phyloP scores from a whole-genome alignment of 2,888 invertebrate species.

The Chouioia cunea region DNA sequence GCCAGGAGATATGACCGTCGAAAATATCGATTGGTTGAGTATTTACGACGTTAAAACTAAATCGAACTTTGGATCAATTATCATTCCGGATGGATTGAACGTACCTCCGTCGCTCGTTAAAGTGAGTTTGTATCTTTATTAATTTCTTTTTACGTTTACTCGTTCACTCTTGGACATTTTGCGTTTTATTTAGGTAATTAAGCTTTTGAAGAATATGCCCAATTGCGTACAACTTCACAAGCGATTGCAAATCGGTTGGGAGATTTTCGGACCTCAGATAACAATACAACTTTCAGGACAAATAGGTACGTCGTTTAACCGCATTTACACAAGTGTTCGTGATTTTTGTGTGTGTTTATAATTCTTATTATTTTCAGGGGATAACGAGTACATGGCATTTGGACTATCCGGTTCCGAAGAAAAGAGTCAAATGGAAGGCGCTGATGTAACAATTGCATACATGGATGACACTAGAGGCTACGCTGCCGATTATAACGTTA shows the following conservation, averaged over 20 bases:
- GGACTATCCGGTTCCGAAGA: conserved; percentile 84
- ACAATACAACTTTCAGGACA: conserved; percentile 87
- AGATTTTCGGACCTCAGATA: conserved; percentile 89
- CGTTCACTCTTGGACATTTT: background rate
- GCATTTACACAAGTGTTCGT: no score
- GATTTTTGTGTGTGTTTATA: no score
- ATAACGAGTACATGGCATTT: conserved; percentile 89
- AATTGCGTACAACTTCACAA: conserved; percentile 89
- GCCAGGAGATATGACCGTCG: conserved; percentile 86
- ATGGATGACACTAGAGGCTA: conserved; percentile 80
- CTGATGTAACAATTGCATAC: conserved; percentile 85
- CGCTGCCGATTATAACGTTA: conserved; percentile 87
- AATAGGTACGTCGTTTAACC: conserved; percentile 70
- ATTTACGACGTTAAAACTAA: conserved; percentile 80
- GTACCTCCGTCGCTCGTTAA: conserved; percentile 88
- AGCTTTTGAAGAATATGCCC: conserved; percentile 77
- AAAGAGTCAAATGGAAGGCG: conserved; percentile 84
- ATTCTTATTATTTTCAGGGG: conserved; percentile 67
- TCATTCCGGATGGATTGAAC: conserved; percentile 84
- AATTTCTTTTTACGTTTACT: conserved; percentile 11
- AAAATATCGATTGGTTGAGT: conserved; percentile 87
- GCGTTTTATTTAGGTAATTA: conserved; percentile 54
- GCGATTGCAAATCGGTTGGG: conserved; percentile 88
- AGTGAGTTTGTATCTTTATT: conserved; percentile 60
- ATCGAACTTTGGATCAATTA: conserved; percentile 79